Conservation (phyloP, 2,113 vertebrate genomes). For the Barnardius zonarius region DNA sequence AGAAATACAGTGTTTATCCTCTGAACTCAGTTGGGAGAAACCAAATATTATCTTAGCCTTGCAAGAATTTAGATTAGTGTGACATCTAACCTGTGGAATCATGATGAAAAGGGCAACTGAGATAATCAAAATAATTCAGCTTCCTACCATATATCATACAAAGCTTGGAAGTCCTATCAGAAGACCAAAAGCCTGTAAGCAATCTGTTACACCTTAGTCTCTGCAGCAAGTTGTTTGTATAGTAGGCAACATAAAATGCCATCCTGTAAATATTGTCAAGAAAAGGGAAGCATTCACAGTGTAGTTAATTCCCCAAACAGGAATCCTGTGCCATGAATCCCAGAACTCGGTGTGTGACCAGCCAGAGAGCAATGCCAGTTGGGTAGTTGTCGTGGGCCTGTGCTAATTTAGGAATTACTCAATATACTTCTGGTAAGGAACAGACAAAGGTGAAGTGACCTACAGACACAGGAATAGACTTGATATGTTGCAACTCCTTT, state of each 20-base stretch:
- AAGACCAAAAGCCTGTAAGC: neutral
- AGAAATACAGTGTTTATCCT: neutral
- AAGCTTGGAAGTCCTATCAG: neutral
- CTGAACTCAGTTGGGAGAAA: neutral
- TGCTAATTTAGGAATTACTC: neutral
- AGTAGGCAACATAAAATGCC: neutral
- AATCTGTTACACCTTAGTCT: accelerated
- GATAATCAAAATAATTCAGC: neutral
- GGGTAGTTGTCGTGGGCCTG: neutral
- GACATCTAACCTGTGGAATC: neutral
- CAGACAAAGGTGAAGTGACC: neutral
- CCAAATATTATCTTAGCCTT: neutral
- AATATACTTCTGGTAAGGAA: neutral
- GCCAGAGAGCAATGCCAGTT: neutral
- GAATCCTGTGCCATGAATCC: neutral
- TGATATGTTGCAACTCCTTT: neutral
- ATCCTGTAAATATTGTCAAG: neutral
- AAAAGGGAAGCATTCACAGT: neutral
- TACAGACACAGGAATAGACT: neutral
- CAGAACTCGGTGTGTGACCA: neutral
- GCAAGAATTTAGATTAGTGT: neutral
- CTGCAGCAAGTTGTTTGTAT: neutral
- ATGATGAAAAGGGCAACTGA: neutral
- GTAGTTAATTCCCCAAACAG: neutral
- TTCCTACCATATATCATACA: neutral